phyloP scores from a whole-genome alignment of 2,113 vertebrate genomes.

The Macheiramphus alcinus region DNA sequence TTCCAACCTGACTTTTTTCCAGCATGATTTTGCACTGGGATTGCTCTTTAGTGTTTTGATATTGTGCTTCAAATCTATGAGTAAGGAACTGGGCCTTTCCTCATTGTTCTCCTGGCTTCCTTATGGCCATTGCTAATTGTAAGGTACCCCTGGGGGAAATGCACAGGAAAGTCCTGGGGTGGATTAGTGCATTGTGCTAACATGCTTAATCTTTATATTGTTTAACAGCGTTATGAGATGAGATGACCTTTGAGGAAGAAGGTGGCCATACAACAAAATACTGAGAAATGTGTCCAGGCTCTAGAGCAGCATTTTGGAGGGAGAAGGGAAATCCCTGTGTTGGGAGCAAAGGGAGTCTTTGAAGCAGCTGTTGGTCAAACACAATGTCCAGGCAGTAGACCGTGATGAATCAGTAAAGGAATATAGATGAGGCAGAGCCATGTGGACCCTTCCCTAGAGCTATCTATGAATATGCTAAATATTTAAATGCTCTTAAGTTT shows the following conservation, averaged over 20 bases:
- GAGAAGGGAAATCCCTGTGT: not conserved
- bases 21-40: not conserved
- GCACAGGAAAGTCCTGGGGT: not conserved
- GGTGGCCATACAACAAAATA: not conserved
- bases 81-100: not conserved
- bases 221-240: not conserved
- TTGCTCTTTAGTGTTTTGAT: not conserved
- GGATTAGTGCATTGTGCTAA: not conserved
- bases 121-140: not conserved
- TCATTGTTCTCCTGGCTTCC: conserved; percentile 26
- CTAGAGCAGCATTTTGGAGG: not conserved
- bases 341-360: not conserved
- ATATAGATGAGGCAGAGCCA: not conserved
- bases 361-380: not conserved
- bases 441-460: not conserved
- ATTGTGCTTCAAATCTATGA: not conserved
- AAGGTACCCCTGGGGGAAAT: not conserved
- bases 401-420: not conserved
- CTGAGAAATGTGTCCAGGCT: not conserved
- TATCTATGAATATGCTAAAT: not conserved
- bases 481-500: not conserved
- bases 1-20: not conserved
- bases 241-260: not conserved
- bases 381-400: not conserved
- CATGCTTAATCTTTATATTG: not conserved